phyloP scores from a whole-genome alignment of 2,888 invertebrate genomes.

The Tetramorium bicarinatum region DNA sequence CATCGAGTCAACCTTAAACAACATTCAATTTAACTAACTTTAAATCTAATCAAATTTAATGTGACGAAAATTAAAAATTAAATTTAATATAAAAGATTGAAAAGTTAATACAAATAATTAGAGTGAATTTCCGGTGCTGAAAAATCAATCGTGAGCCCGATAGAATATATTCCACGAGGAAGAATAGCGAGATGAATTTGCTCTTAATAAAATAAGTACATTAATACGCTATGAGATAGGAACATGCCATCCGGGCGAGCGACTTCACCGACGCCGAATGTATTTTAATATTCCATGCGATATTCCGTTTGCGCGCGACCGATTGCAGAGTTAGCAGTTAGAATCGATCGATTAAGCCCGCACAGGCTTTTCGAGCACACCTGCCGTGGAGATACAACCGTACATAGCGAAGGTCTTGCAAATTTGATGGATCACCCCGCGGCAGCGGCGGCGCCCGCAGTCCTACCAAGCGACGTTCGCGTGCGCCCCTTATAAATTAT shows the following conservation, averaged over 20 bases:
- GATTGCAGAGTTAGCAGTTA: slow-evolving; percentile 59
- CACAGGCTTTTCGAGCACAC: slow-evolving; percentile 63
- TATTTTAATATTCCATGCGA: slow-evolving; percentile 58
- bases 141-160: not conserved
- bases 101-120: not conserved
- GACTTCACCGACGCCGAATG: slow-evolving; percentile 27
- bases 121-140: not conserved
- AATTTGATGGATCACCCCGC: slow-evolving; percentile 60
- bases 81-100: not conserved
- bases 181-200: not conserved
- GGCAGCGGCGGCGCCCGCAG: slow-evolving; percentile 4
- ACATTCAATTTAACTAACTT: slow-evolving; percentile 20
- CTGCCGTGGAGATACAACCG: slow-evolving; percentile 46
- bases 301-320: slow-evolving; percentile 49
- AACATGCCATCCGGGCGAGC: not conserved
- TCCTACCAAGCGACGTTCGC: slow-evolving; percentile 38
- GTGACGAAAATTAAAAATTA: not conserved
- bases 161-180: not conserved
- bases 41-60: not conserved
- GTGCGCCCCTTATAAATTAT: slow-evolving; percentile 57
- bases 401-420: slow-evolving; percentile 59
- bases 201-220: slow-evolving; percentile 1
- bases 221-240: not conserved
- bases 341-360: slow-evolving; percentile 68
- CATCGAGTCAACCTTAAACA: not conserved